phyloP scores from a whole-genome alignment of 2,888 invertebrate genomes.

The Microplitis deprimator region DNA sequence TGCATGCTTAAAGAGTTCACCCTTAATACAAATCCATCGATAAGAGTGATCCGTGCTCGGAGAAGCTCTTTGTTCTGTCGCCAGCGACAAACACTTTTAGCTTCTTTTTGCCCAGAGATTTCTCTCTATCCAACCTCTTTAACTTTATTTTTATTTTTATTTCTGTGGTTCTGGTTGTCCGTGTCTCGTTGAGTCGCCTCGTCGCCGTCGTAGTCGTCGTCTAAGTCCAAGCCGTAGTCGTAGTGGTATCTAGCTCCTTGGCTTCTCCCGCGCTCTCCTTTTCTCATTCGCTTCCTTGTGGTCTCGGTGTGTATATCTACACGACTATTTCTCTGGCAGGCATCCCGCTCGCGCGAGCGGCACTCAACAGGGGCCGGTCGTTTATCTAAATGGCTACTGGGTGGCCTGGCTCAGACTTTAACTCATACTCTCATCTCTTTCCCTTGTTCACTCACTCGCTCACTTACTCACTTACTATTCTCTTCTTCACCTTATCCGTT shows the following conservation, averaged over 20 bases:
- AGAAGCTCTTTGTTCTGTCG: slow-evolving; percentile 57
- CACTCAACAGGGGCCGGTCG: slow-evolving; percentile 67
- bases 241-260: no score
- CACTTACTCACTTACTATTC: slow-evolving; percentile 20
- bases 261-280: background rate
- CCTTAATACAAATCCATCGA: slow-evolving; percentile 20
- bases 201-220: background rate
- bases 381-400: slow-evolving; percentile 70
- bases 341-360: slow-evolving; percentile 58
- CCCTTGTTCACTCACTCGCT: slow-evolving; percentile 23
- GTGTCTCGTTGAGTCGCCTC: slow-evolving; percentile 25
- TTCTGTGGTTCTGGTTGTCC: slow-evolving; percentile 46
- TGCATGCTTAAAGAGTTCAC: background rate
- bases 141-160: slow-evolving; percentile 47
- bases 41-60: slow-evolving; percentile 32
- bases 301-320: slow-evolving; percentile 34
- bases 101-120: slow-evolving; percentile 46
- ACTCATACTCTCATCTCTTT: slow-evolving; percentile 24
- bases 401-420: slow-evolving; percentile 59
- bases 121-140: slow-evolving; percentile 20
- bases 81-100: slow-evolving; percentile 59
- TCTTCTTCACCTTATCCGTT: slow-evolving; percentile 12
- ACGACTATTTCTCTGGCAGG: slow-evolving; percentile 53
- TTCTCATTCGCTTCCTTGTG: slow-evolving; percentile 32
- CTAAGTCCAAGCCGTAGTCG: no score